These are phyloP conservation scores for Blastomussa wellsi DNA, from an alignment of 92 coral and sea anemone genomes.

Conservation along the genomic window DNA sequence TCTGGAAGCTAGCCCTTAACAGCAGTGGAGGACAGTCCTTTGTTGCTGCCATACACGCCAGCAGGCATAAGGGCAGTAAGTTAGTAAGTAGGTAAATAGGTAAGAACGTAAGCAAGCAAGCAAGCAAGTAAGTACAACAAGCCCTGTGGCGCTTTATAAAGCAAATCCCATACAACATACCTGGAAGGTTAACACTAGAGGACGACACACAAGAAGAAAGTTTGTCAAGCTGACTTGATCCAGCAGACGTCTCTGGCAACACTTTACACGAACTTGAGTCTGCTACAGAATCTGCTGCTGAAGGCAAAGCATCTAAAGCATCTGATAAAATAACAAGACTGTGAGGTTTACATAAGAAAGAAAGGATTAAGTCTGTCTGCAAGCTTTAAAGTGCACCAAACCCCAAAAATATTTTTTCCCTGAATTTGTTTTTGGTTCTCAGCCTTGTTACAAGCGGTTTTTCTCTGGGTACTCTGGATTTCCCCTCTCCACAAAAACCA, in stretches of 20 bases:
- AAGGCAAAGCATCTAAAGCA: conserved; percentile 42
- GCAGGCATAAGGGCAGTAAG: no score
- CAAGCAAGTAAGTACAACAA: background rate
- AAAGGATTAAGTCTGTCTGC: background rate
- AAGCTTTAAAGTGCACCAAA: background rate
- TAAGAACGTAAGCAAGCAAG: no score
- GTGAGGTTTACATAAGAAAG: background rate
- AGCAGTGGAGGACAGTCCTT: no score
- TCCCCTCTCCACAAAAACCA: no score
- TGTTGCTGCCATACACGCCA: no score
- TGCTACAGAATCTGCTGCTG: background rate
- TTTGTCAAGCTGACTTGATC: background rate
- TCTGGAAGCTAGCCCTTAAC: no score
- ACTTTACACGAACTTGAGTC: background rate
- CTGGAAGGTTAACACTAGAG: conserved; percentile 6
- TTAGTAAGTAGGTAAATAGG: no score
- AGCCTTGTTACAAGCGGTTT: no score
- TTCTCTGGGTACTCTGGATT: no score
- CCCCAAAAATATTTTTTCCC: no score
- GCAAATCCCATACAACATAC: background rate
- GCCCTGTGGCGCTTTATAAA: background rate
- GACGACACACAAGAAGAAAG: background rate
- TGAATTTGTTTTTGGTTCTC: no score
- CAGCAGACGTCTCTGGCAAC: conserved; percentile 12
- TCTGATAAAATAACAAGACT: conserved; percentile 4